Evolutionary conservation across 2,888 invertebrate genomes (phyloP).

Genomic region (Halictus ligatus): DNA sequence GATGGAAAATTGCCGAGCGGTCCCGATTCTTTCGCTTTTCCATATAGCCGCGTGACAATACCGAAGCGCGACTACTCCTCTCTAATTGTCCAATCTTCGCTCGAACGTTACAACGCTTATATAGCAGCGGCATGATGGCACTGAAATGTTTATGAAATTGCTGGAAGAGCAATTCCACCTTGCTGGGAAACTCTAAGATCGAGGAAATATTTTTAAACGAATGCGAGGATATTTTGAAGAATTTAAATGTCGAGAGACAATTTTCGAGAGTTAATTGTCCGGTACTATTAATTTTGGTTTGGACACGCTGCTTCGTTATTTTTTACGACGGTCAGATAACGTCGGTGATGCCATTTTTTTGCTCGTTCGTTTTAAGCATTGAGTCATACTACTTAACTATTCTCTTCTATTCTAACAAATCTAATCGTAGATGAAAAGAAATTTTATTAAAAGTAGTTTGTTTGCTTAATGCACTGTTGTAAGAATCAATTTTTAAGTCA

Average conservation of each 20-base stretch:
- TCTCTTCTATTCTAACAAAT: no score
- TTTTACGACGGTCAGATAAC: background rate
- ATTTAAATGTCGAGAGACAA: background rate
- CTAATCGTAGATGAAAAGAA: no score
- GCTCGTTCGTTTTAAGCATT: background rate
- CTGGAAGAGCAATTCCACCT: background rate
- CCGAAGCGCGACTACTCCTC: background rate
- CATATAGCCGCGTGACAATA: background rate
- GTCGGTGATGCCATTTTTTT: background rate
- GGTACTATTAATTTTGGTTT: background rate
- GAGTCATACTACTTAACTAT: background rate
- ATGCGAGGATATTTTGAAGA: background rate
- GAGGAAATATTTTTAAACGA: background rate
- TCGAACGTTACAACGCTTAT: no score
- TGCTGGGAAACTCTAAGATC: no score
- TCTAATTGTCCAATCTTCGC: background rate
- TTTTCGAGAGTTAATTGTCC: background rate
- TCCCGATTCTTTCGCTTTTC: background rate
- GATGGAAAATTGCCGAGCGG: background rate
- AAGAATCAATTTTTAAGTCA: no score
- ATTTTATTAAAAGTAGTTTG: no score
- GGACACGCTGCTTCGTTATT: background rate
- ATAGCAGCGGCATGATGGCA: no score
- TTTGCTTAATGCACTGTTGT: no score
- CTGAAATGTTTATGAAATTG: background rate